These are phyloP conservation scores for Galago senegalensis DNA, from an alignment of 2,797 vertebrate genomes.

Conservation along the genomic window DNA sequence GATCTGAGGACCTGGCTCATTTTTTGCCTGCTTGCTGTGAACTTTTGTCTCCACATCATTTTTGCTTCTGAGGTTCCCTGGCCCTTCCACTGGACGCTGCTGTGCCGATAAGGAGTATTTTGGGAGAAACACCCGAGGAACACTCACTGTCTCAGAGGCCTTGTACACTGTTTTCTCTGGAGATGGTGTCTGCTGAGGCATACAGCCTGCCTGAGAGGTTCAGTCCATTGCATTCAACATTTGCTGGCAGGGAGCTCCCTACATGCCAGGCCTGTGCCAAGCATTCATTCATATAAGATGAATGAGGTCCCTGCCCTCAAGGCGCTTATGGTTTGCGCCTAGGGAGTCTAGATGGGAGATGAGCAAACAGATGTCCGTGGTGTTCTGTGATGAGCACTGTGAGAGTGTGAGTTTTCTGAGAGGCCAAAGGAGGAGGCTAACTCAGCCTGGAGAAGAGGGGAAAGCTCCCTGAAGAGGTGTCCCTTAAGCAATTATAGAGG, in stretches of 20 bases:
- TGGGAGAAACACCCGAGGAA: background rate
- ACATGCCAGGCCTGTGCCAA: background rate
- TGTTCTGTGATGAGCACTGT: background rate
- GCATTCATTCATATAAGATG: background rate
- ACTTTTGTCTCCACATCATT: background rate
- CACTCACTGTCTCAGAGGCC: background rate
- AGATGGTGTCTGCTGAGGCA: background rate
- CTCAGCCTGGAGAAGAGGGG: background rate
- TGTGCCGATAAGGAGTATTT: background rate
- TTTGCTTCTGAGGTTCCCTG: background rate
- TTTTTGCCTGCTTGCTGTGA: background rate
- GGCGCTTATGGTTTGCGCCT: background rate
- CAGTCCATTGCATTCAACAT: background rate
- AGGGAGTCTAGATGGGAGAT: background rate
- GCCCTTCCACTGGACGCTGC: background rate
- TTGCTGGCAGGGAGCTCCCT: background rate
- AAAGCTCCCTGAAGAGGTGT: conserved; percentile 9
- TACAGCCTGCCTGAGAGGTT: background rate
- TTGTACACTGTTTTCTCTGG: background rate
- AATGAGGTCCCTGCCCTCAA: background rate
- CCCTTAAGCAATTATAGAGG: background rate
- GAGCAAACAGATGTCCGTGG: background rate
- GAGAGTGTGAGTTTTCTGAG: background rate
- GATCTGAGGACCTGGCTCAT: background rate
- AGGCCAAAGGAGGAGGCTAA: background rate